phyloP scores from a whole-genome alignment of 2,113 vertebrate species.

The Cepphus grylle region DNA sequence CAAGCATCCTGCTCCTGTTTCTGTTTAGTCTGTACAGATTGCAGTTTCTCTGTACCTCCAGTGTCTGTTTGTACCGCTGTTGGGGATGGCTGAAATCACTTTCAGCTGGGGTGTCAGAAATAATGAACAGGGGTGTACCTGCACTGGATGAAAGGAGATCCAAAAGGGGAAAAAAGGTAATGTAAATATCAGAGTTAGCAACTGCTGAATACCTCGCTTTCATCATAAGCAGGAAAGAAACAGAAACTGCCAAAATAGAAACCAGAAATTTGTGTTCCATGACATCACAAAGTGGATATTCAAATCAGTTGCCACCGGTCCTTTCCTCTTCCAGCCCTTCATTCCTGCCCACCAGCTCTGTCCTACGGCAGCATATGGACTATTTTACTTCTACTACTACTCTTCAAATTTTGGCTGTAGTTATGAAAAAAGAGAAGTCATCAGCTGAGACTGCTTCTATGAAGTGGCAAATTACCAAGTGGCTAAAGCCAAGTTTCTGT shows the following conservation, averaged over 20 bases:
- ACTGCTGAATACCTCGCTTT: neutral
- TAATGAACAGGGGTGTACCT: neutral
- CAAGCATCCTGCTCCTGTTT: neutral
- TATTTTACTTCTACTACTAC: neutral
- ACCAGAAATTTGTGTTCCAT: neutral
- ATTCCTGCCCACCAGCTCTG: neutral
- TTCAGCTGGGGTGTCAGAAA: neutral
- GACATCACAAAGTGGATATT: neutral
- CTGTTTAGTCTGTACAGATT: neutral
- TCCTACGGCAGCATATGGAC: neutral
- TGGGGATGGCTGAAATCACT: neutral
- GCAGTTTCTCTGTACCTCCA: neutral
- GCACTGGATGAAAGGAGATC: neutral
- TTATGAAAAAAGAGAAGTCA: neutral
- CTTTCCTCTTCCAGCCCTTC: neutral
- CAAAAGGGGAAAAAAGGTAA: neutral
- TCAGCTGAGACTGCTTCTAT: conserved; percentile 13
- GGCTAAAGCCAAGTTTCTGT: conserved; percentile 54
- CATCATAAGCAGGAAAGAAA: neutral
- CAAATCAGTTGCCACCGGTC: neutral
- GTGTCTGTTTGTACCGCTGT: neutral
- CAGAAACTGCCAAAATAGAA: neutral
- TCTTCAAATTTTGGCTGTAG: neutral
- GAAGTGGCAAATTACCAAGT: conserved; percentile 18
- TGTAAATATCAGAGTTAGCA: neutral